Percentiles rank a stretch among this genome's conserved stretches.
Evolutionary conservation across 2,113 vertebrate genomes (phyloP).

Genomic region (Epinephelus cyanopodus): DNA sequence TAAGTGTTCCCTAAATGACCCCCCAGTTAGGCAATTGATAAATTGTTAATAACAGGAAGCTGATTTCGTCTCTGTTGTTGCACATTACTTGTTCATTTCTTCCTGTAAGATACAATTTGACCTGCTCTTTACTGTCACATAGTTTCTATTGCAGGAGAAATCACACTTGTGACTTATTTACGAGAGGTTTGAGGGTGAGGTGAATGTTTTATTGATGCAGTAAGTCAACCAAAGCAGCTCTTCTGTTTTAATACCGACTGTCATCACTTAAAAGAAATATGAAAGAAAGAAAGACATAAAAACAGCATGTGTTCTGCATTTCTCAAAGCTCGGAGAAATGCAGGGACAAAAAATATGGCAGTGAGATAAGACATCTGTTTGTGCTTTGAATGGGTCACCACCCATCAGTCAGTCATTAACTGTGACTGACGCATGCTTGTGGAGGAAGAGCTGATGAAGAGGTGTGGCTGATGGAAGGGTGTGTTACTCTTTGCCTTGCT

Average conservation of each 20-base stretch:
- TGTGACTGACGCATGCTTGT: constrained; percentile 76
- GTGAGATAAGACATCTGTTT: constrained; percentile 86
- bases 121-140: not conserved
- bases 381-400: constrained; percentile 83
- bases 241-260: constrained; percentile 22
- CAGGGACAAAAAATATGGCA: constrained; percentile 83
- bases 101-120: not conserved
- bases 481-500: not conserved
- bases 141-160: constrained; percentile 5
- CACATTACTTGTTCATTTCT: not conserved
- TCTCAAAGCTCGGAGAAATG: constrained; percentile 68
- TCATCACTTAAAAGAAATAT: constrained; percentile 79
- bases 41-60: not conserved
- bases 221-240: constrained; percentile 62
- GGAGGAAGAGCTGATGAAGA: constrained; percentile 64
- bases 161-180: constrained; percentile 6
- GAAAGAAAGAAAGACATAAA: constrained; percentile 72
- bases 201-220: constrained; percentile 63
- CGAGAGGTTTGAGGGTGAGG: constrained; percentile 5
- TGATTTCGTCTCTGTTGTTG: not conserved
- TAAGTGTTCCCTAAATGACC: not conserved
- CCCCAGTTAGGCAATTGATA: not conserved
- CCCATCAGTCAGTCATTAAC: constrained; percentile 79
- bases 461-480: constrained; percentile 65
- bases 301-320: not conserved